Percentiles rank a stretch among this genome's conserved stretches.
Conservation (phyloP, 2,888 invertebrate genomes). For the Eurois occulta region DNA sequence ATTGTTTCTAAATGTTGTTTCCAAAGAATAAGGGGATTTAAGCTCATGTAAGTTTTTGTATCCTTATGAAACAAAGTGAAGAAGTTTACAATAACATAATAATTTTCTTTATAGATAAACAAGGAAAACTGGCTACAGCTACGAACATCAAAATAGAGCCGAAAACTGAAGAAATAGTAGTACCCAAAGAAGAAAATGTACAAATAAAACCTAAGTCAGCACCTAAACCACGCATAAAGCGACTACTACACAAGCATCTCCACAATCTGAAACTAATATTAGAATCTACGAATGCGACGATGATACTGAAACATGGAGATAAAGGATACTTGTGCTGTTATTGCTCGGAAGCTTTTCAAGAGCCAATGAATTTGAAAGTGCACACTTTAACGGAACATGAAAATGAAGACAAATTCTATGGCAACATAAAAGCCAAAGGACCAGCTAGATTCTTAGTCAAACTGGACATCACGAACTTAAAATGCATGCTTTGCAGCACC, state of each 20-base stretch:
- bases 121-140: constrained; percentile 24
- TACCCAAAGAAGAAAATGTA: not conserved
- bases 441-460: constrained; percentile 46
- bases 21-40: not conserved
- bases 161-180: constrained; percentile 8
- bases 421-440: constrained; percentile 35
- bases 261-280: constrained; percentile 50
- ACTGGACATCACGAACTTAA: constrained; percentile 47
- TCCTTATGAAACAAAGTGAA: not conserved
- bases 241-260: constrained; percentile 37
- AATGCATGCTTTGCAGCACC: constrained; percentile 60
- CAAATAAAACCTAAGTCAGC: not conserved
- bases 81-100: constrained; percentile 42
- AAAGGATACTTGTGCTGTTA: constrained; percentile 76
- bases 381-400: constrained; percentile 69
- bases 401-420: constrained; percentile 34
- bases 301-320: constrained; percentile 61
- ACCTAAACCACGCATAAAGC: constrained; percentile 23
- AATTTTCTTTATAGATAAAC: constrained; percentile 54
- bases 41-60: not conserved
- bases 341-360: constrained; percentile 69
- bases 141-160: constrained; percentile 27
- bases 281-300: constrained; percentile 41
- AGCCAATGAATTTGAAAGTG: constrained; percentile 74
- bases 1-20: not conserved